Conservation (phyloP, 2,113 vertebrate genomes). For the Pachypanchax playfairii region DNA sequence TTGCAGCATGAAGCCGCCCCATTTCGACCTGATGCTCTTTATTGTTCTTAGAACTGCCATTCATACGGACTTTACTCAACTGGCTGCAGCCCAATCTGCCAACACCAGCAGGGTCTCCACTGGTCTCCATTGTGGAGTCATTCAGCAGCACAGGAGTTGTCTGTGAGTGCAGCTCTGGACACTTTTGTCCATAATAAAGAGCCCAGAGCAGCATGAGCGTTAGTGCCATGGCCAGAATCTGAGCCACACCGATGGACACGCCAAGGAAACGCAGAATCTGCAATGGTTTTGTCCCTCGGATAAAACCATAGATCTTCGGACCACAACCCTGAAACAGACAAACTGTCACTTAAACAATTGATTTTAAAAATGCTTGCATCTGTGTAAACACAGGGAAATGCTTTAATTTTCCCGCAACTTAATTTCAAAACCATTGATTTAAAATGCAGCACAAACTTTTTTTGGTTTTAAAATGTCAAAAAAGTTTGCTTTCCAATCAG, state of each 20-base stretch:
- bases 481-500: constrained; percentile 5
- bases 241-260: constrained; percentile 93
- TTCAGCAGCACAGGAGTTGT: constrained; percentile 54
- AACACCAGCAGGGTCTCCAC: constrained; percentile 1
- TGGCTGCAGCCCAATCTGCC: neutral
- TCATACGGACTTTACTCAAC: constrained; percentile 62
- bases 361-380: too few relatives aligned
- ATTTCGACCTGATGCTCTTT: constrained; percentile 87
- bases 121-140: constrained; percentile 63
- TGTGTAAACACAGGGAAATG: too few relatives aligned
- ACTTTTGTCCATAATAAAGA: constrained; percentile 88
- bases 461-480: too few relatives aligned
- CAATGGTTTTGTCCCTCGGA: constrained; percentile 92
- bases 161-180: constrained; percentile 71
- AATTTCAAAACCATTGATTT: too few relatives aligned
- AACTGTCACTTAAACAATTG: neutral
- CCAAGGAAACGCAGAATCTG: constrained; percentile 93
- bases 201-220: constrained; percentile 95
- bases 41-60: constrained; percentile 68
- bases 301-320: constrained; percentile 94
- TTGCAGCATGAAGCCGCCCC: constrained; percentile 69
- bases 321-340: constrained; percentile 88
- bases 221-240: constrained; percentile 97
- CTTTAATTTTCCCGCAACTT: too few relatives aligned
- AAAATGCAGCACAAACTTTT: too few relatives aligned